Conservation (phyloP, 2,888 invertebrate genomes). For the Hirtodrosophila histrioides region DNA sequence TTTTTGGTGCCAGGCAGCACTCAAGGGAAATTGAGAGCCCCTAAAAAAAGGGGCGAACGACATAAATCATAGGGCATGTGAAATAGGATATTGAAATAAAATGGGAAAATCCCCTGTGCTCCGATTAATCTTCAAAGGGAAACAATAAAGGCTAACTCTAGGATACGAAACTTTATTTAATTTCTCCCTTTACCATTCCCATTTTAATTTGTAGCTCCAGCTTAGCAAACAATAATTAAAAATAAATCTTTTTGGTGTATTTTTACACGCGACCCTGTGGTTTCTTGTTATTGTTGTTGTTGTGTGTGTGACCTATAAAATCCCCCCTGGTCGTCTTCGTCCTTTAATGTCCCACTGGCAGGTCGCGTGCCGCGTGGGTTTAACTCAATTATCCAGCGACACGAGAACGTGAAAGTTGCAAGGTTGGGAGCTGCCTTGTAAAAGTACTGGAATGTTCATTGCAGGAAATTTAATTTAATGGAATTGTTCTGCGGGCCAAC, state of each 20-base stretch:
- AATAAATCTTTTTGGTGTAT: constrained; percentile 51
- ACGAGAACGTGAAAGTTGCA: constrained; percentile 43
- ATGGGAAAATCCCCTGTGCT: background rate
- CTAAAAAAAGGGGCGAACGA: constrained; percentile 19
- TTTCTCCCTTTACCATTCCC: constrained; percentile 18
- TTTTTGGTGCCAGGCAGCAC: constrained; percentile 14
- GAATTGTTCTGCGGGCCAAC: constrained; percentile 39
- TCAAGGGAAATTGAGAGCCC: constrained; percentile 13
- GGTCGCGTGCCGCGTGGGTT: constrained; percentile 55
- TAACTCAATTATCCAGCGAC: constrained; percentile 68
- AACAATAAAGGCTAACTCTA: constrained; percentile 6
- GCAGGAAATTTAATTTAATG: constrained; percentile 67
- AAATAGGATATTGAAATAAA: constrained; percentile 18
- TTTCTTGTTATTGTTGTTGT: constrained; percentile 19
- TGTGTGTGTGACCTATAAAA: constrained; percentile 54
- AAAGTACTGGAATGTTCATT: constrained; percentile 64
- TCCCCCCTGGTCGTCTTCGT: constrained; percentile 15
- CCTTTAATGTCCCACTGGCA: constrained; percentile 24
- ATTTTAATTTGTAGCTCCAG: constrained; percentile 13
- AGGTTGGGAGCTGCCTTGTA: constrained; percentile 29
- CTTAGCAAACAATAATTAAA: constrained; percentile 32
- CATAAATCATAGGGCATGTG: constrained; percentile 60
- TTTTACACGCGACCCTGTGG: constrained; percentile 56
- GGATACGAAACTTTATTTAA: constrained; percentile 14
- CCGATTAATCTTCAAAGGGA: background rate